Evolutionary conservation across 2,888 invertebrate species (phyloP).

Genomic region (Lasioglossum calceatum): DNA sequence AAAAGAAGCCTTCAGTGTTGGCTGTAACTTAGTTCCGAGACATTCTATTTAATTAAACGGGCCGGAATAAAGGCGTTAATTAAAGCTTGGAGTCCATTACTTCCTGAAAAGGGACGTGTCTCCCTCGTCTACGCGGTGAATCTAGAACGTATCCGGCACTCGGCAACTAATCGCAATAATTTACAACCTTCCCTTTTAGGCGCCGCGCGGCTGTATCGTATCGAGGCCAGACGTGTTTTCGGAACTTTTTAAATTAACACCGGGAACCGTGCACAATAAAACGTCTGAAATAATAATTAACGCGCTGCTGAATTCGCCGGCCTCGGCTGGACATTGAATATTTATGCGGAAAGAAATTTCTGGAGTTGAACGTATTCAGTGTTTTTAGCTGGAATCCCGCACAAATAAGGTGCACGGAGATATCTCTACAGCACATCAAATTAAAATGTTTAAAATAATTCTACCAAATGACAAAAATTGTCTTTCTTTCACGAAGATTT

Average conservation of each 20-base stretch:
- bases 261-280: neutral
- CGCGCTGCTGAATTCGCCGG: neutral
- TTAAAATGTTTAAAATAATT: neutral
- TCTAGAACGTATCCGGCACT: conserved; percentile 28
- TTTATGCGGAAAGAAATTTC: conserved; percentile 11
- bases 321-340: neutral
- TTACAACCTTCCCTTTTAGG: neutral
- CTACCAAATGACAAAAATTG: neutral
- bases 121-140: conserved; percentile 14
- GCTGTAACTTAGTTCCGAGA: conserved; percentile 40
- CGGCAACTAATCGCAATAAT: conserved; percentile 24
- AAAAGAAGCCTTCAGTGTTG: conserved; percentile 23
- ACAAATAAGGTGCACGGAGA: neutral
- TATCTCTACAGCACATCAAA: neutral
- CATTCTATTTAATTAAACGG: conserved; percentile 57
- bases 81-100: conserved; percentile 42
- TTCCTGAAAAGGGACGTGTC: conserved; percentile 24
- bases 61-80: conserved; percentile 56
- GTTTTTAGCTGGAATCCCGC: neutral
- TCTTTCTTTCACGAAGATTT: neutral
- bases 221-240: neutral
- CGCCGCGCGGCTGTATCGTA: neutral
- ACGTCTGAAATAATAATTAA: conserved; percentile 6
- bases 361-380: neutral
- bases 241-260: conserved; percentile 9